A percentile compares a stretch with the other conserved stretches of the same genome.
These are phyloP conservation scores for Rhimphoctona megacephalus DNA, from an alignment of 2,888 invertebrate species.

Conservation along the genomic window DNA sequence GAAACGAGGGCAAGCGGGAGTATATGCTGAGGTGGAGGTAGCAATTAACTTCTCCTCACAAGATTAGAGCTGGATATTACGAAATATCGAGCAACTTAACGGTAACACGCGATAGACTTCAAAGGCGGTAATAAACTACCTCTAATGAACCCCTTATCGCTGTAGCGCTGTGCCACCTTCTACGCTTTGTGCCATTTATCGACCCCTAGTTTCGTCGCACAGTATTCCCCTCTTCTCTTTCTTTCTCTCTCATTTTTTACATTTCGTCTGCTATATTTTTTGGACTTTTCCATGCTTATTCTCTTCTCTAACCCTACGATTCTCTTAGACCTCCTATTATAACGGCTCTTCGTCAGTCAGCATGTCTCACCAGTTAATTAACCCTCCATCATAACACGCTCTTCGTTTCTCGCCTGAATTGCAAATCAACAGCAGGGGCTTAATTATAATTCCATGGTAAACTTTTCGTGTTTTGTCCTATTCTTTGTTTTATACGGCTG, in stretches of 20 bases:
- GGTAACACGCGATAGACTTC: slow-evolving; percentile 85
- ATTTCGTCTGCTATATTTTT: slow-evolving; percentile 38
- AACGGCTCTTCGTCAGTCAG: slow-evolving; percentile 30
- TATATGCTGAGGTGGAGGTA: slow-evolving; percentile 72
- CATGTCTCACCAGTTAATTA: neutral
- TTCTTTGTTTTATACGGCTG: neutral
- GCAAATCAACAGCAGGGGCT: slow-evolving; percentile 18
- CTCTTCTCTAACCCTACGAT: slow-evolving; percentile 14
- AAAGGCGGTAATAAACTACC: slow-evolving; percentile 85
- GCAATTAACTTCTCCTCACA: slow-evolving; percentile 85
- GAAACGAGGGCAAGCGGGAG: slow-evolving; percentile 33
- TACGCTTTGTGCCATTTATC: slow-evolving; percentile 73
- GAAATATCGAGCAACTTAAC: slow-evolving; percentile 85
- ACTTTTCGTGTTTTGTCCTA: slow-evolving; percentile 12
- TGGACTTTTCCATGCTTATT: slow-evolving; percentile 23
- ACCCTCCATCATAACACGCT: slow-evolving; percentile 4
- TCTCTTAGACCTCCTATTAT: slow-evolving; percentile 35
- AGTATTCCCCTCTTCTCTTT: slow-evolving; percentile 59
- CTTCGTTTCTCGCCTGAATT: slow-evolving; percentile 47
- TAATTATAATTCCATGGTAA: slow-evolving; percentile 15
- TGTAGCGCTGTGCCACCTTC: slow-evolving; percentile 74
- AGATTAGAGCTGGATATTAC: slow-evolving; percentile 85
- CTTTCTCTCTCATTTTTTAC: slow-evolving; percentile 60
- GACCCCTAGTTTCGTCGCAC: slow-evolving; percentile 55
- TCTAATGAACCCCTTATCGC: slow-evolving; percentile 85